Base-by-base conservation (phyloP, 1,140 invertebrate genomes). In the Papilio aristodemus region DNA sequence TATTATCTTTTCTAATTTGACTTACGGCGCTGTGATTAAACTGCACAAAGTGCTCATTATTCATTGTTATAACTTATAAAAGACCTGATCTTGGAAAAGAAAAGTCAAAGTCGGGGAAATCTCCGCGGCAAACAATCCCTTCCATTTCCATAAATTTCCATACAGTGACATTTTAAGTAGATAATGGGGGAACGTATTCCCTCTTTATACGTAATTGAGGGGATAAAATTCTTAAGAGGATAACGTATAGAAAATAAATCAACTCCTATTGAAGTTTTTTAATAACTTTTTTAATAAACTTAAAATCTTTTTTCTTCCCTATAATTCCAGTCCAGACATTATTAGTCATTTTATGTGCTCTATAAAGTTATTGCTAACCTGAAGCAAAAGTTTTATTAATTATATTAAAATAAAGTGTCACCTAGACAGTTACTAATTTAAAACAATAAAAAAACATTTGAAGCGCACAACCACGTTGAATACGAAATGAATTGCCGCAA, bases 61-160 rank as follows among this genome's bases (percentile, higher is more conserved):
- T 66, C 63, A 66, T 66, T 32, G 63, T 66, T 46, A 64, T 64
- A 32, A 22, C 22, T 66, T 66, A 66, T 64, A 66, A 66, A 64
- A 66, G 25, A 66, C 22, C 39, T 66, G 63, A 66, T 41, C 63
- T 43, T 46, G 8, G 25, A 66, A 66, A 66, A 62, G 59, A 62
- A 62, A 62, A 66, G 63, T 66, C 39, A 41, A 46, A 66, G 63
- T 25, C 63, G 22, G 39, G 27, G 63, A 41, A 66, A 46, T 66
- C 43, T 46, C 25, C 63, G 39, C 14, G 22, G 25, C 63, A 66
- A 66, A 66, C 63, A 66, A 66, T 66, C 63, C 41, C 63, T 66
- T 66, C 63, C 36, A 66, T 66, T 66, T 66, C 63, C 63, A 66
- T 66, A 66, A 66, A 66, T 66, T 66, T 50, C 32, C 63, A 46